Evolutionary conservation across 2,797 vertebrate species (phyloP).

Genomic region (Coccyzus lansbergi): DNA sequence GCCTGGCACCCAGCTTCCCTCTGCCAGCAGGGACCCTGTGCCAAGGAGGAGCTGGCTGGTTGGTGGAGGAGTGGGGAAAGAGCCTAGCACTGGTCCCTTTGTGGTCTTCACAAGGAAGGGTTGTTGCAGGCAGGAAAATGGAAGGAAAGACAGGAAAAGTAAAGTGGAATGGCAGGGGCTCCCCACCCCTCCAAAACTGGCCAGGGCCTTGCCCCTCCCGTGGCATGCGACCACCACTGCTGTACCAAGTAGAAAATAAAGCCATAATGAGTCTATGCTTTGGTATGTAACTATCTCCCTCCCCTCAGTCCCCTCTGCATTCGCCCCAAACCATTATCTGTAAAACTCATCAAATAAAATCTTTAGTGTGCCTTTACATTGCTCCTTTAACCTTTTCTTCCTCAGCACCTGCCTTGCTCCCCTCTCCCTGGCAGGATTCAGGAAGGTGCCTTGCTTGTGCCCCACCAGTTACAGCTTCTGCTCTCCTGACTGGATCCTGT

Average conservation of each 20-base stretch:
- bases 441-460: not conserved
- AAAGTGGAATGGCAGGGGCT: not conserved
- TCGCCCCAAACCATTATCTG: not conserved
- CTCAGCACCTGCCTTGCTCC: not conserved
- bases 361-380: not conserved
- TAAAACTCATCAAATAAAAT: constrained; percentile 26
- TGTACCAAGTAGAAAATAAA: constrained; percentile 63
- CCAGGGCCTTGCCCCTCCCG: not conserved
- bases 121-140: constrained; percentile 8
- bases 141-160: constrained; percentile 20
- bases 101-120: not conserved
- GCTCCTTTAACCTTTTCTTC: not conserved
- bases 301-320: not conserved
- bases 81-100: constrained; percentile 27
- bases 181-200: not conserved
- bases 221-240: not conserved
- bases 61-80: constrained; percentile 4
- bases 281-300: constrained; percentile 53
- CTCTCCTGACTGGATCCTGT: constrained; percentile 87
- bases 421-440: not conserved
- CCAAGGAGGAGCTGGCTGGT: not conserved
- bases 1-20: not conserved
- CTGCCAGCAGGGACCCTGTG: not conserved
- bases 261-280: constrained; percentile 60
- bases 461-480: constrained; percentile 86